Evolutionary conservation across 2,888 invertebrate species (phyloP).

Genomic region (Pyrrhosoma nymphula): DNA sequence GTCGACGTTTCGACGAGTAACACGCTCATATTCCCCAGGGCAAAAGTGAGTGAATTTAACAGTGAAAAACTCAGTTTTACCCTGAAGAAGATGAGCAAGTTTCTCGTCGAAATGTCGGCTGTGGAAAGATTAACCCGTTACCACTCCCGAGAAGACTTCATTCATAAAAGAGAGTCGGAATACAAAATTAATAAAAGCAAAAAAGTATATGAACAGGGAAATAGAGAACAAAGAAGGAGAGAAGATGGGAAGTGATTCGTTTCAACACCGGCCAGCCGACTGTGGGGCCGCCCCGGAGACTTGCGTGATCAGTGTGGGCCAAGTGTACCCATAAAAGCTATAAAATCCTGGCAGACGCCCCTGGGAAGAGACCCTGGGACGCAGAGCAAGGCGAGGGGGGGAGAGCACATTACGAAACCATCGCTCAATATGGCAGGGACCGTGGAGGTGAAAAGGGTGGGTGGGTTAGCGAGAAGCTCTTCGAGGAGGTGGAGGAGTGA

Average conservation of each 20-base stretch:
- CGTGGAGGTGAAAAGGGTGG: slow-evolving; percentile 14
- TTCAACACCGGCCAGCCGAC: slow-evolving; percentile 3
- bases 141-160: too few relatives aligned
- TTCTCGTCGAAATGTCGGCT: too few relatives aligned
- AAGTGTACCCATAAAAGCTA: slow-evolving; percentile 48
- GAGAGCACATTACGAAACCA: slow-evolving; percentile 16
- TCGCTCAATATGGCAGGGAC: slow-evolving; percentile 14
- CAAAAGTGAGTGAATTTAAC: too few relatives aligned
- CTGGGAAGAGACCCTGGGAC: slow-evolving; percentile 48
- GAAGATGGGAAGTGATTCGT: slow-evolving; percentile 21
- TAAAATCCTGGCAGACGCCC: slow-evolving; percentile 56
- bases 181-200: neutral
- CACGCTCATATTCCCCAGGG: too few relatives aligned
- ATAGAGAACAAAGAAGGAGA: neutral
- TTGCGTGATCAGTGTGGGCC: slow-evolving; percentile 47
- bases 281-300: neutral
- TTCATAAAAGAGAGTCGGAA: too few relatives aligned
- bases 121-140: too few relatives aligned
- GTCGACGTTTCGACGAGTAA: too few relatives aligned
- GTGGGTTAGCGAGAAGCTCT: neutral
- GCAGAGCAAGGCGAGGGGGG: neutral
- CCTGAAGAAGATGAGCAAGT: too few relatives aligned
- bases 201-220: too few relatives aligned
- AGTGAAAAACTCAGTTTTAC: too few relatives aligned
- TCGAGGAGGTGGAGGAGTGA: neutral